These are phyloP conservation scores for Opisthocomus hoazin DNA, from an alignment of 2,113 vertebrate genomes.

Conservation along the genomic window DNA sequence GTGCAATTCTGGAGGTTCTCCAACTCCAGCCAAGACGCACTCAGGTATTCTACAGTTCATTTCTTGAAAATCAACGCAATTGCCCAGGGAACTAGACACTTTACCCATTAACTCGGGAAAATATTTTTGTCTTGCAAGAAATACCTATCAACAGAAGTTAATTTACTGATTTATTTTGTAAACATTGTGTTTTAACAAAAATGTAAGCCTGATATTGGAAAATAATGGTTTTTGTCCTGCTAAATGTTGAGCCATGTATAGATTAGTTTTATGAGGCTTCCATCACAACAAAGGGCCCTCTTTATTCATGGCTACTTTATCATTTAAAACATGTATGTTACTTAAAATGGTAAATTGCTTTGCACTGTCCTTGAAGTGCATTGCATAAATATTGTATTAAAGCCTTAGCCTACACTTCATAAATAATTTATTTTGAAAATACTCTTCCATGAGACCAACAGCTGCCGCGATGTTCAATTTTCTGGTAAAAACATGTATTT, in stretches of 20 bases:
- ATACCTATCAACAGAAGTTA: neutral
- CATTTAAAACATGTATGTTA: conserved; percentile 51
- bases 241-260: neutral
- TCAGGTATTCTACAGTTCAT: neutral
- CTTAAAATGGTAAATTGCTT: conserved; percentile 64
- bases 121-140: neutral
- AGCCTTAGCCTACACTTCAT: conserved; percentile 69
- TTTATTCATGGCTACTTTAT: conserved; percentile 49
- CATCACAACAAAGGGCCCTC: neutral
- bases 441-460: conserved; percentile 46
- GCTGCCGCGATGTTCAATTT: conserved; percentile 64
- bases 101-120: neutral
- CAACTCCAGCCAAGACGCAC: fast-evolving
- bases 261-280: neutral
- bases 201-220: neutral
- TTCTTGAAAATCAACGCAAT: neutral
- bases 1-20: neutral
- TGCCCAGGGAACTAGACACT: neutral
- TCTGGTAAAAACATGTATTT: conserved; percentile 69
- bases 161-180: neutral
- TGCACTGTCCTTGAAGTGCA: conserved; percentile 65
- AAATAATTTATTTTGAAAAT: conserved; percentile 74
- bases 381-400: conserved; percentile 74
- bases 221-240: neutral
- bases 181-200: neutral